phyloP scores from a whole-genome alignment of 2,888 invertebrate genomes.

The Thera obeliscata region DNA sequence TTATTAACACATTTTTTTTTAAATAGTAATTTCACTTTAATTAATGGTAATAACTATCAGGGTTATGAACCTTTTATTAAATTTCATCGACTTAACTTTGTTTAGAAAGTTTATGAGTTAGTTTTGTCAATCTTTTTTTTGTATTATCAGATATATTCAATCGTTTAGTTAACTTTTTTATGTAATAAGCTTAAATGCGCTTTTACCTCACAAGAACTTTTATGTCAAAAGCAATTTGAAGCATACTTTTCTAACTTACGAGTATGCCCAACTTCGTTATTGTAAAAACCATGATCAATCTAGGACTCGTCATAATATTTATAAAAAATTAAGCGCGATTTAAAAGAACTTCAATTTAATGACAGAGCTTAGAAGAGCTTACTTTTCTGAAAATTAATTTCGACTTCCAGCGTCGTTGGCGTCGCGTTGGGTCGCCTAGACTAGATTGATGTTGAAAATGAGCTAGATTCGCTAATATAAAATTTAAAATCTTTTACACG shows the following conservation, averaged over 20 bases:
- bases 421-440: slow-evolving; percentile 14
- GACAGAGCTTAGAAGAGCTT: slow-evolving; percentile 31
- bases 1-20: neutral
- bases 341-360: slow-evolving; percentile 31
- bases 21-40: neutral
- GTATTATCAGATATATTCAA: neutral
- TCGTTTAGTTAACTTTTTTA: neutral
- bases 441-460: slow-evolving; percentile 26
- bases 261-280: no score
- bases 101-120: neutral
- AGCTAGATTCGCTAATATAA: slow-evolving; percentile 22
- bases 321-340: slow-evolving; percentile 22
- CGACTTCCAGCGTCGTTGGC: slow-evolving; percentile 19
- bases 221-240: no score
- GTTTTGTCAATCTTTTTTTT: neutral
- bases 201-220: neutral
- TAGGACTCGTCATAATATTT: slow-evolving; percentile 15
- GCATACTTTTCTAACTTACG: no score
- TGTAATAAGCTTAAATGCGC: neutral
- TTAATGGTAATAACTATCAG: neutral
- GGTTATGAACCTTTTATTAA: neutral
- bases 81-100: neutral
- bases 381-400: slow-evolving; percentile 33
- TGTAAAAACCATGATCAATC: neutral
- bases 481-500: neutral